Percentiles rank a stretch among this genome's conserved stretches.
Conservation (phyloP, 2,888 invertebrate genomes). For the Aleiodes leptofemur region DNA sequence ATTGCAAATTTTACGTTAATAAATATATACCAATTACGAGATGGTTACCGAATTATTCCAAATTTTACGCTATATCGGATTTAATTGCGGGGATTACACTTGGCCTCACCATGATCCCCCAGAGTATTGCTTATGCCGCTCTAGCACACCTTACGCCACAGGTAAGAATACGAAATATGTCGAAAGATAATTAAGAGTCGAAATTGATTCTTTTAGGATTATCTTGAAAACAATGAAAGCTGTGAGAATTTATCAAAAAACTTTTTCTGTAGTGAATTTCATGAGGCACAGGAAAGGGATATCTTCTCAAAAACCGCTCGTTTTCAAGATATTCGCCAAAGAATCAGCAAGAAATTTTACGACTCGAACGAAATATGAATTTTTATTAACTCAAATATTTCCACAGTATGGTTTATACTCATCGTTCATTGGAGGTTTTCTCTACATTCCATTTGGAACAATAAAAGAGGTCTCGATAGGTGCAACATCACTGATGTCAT, state of each 20-base stretch:
- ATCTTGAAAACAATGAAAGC: not conserved
- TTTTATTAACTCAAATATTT: slow-evolving; percentile 39
- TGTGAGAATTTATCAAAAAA: no score
- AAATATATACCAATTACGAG: slow-evolving; percentile 77
- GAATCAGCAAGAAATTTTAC: not conserved
- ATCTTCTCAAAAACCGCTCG: not conserved
- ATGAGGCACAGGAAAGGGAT: no score
- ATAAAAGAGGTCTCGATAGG: slow-evolving; percentile 92
- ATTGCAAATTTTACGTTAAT: slow-evolving; percentile 46
- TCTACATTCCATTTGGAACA: slow-evolving; percentile 92
- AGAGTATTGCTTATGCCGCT: slow-evolving; percentile 93
- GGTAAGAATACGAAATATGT: slow-evolving; percentile 67
- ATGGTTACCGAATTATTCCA: slow-evolving; percentile 84
- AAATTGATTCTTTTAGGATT: slow-evolving; percentile 5
- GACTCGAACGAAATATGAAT: not conserved
- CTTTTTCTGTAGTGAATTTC: no score
- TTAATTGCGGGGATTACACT: slow-evolving; percentile 92
- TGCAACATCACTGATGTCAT: slow-evolving; percentile 95
- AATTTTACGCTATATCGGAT: slow-evolving; percentile 84
- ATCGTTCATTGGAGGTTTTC: slow-evolving; percentile 88
- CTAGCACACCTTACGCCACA: slow-evolving; percentile 90
- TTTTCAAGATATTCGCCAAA: no score
- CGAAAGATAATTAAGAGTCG: slow-evolving; percentile 6
- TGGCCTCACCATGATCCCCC: slow-evolving; percentile 94
- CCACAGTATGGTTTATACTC: slow-evolving; percentile 92